Evolutionary conservation across 2,888 invertebrate genomes (phyloP), one percentile per base, ranked within the genome.

Genomic region (Endotricha flammealis): DNA sequence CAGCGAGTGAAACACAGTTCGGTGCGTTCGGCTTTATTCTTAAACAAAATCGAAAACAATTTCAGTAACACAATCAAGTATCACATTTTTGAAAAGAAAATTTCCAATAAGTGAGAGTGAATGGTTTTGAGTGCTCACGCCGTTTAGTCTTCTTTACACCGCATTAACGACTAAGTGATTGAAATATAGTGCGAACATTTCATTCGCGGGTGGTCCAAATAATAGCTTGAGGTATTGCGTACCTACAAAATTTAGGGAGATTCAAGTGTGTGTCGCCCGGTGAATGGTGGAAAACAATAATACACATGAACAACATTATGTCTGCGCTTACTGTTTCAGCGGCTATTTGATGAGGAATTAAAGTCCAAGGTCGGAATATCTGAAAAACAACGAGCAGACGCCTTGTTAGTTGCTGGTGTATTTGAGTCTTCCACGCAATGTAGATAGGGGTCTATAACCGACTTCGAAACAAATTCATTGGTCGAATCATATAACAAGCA

Each of bases 1-100:
- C 64, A 66, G 77, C 80, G 73, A 86, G 85, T 86, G 85, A 86
- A 86, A 86, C 85, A 85, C 85, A 80, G 67, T 83, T 86, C 70
- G 64, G 83, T 86, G 85, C 85, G 67, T 64, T 73, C 69, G 70
- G 71, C 71, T 86, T 86, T 86, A 86, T 86, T 86, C 50, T 72
- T 63, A 73, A 76, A 73, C 62, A 74, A 64, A 68, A 65, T 54
- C 46, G 60, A 69, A 73, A 61, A 77, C 67, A 65, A 68, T 67
- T 54, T 61, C 58, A 65, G 59, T 63, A 64, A 66, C 50, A 74
- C 52, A 56, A 64, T n/a, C n/a, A n/a, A n/a, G n/a, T 67, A 52
- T 29, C 17, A 75, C 71, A 81, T 67, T 70, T 73, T 65, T 53
- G 67, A 71, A n/a, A 73, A 66, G 64, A 66, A 61, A 58, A 57